phyloP scores from a whole-genome alignment of 1,140 invertebrate genomes.

The Laupala kohalensis region DNA sequence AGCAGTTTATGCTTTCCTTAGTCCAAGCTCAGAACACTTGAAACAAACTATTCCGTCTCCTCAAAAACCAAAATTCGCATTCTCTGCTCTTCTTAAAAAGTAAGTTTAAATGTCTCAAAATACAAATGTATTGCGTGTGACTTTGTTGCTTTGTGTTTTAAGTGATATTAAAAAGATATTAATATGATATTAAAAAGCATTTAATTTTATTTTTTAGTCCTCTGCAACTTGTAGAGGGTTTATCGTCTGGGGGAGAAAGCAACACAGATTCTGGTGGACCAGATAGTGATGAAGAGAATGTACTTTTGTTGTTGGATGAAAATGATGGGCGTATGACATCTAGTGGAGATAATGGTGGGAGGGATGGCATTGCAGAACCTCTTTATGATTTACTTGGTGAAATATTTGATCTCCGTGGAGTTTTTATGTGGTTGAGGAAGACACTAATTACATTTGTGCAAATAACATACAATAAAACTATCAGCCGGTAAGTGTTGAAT shows the following conservation, averaged over 20 bases:
- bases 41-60: slow-evolving; percentile 59
- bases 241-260: slow-evolving; percentile 13
- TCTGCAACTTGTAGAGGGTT: slow-evolving; percentile 20
- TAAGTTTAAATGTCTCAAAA: slow-evolving; percentile 24
- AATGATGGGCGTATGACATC: slow-evolving; percentile 18
- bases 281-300: slow-evolving; percentile 55
- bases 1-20: slow-evolving; percentile 75
- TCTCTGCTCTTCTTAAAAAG: slow-evolving; percentile 76
- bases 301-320: slow-evolving; percentile 52
- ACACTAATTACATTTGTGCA: slow-evolving; percentile 85
- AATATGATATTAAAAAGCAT: neutral
- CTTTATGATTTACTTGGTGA: slow-evolving; percentile 73
- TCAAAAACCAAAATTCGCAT: slow-evolving; percentile 72
- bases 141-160: too few relatives aligned
- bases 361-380: slow-evolving; percentile 78
- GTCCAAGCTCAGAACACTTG: slow-evolving; percentile 75
- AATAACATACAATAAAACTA: slow-evolving; percentile 79
- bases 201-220: neutral
- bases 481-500: slow-evolving; percentile 69
- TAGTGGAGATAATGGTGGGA: slow-evolving; percentile 27
- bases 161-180: too few relatives aligned
- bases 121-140: neutral
- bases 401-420: slow-evolving; percentile 76
- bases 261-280: slow-evolving; percentile 24
- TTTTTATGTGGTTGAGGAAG: slow-evolving; percentile 73